Evolutionary conservation across 1,140 invertebrate species (phyloP), one percentile per base, ranked within the genome.

Genomic region (Neuroterus valhalla): DNA sequence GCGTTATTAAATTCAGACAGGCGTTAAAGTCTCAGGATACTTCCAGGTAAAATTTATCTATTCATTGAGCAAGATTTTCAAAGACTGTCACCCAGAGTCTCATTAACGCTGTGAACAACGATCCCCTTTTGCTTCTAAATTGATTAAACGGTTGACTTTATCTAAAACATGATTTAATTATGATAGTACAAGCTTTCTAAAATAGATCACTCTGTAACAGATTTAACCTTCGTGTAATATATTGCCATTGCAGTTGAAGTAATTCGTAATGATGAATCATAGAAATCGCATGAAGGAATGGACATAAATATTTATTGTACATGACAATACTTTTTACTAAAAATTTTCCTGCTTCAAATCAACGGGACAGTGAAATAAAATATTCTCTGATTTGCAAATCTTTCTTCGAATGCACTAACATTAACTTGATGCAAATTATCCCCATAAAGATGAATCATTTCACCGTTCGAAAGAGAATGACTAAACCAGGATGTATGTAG

Each of bases 371-470:
- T 8, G 46, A 48, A 48, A 17, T 19, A 19, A 19, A 8, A 17
- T 52, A 23, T 19, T 52, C 12, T 23, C 19, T 2, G 11, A 6
- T 23, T 52, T 52, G 50, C 21, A 21, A 19, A 52, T 23, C 17
- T 21, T 21, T 26, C 8, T 21, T 52, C 11, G 23, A 52, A 52
- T 21, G 50, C 10, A 52, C 19, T 21, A 21, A 10, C 17, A 12
- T 26, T 23, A 21, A 21, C 17, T 19, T 52, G 46, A 62, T 62
- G 55, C 26, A 62, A 62, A 62, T 62, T 62, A 31, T 62, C 2
- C 23, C 26, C 55, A 31, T 62, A 62, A 62, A 62, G 23, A 62
- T 62, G 55, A 62, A 62, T 62, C 31, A 62, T 62, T 12, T 62
- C 26, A 14, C 21, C 12, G 52, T 55, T 55, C 15, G 23, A 31